These are phyloP conservation scores for Crotophaga sulcirostris DNA, from an alignment of 2,113 vertebrate species.

Conservation along the genomic window DNA sequence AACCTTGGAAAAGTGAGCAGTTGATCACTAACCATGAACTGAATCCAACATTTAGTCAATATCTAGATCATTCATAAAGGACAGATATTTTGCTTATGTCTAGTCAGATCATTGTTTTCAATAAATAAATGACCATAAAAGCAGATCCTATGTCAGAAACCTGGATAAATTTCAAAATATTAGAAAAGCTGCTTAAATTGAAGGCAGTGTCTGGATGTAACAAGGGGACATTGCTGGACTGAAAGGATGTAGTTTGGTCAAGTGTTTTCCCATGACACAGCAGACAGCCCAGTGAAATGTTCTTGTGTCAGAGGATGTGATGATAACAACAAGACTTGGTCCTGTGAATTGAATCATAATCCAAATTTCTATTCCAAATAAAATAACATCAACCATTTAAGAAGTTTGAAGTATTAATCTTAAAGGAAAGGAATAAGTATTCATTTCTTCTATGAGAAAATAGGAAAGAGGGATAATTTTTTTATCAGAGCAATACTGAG, in stretches of 20 bases:
- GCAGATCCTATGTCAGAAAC: neutral
- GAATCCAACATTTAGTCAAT: neutral
- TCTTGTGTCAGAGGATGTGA: neutral
- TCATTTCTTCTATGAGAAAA: neutral
- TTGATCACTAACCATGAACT: neutral
- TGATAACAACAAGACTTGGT: neutral
- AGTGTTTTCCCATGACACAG: neutral
- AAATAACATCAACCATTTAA: slow-evolving; percentile 1
- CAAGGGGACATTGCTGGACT: neutral
- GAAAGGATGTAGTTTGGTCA: neutral
- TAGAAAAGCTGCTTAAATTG: neutral
- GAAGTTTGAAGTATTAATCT: slow-evolving; percentile 16
- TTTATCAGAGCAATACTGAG: slow-evolving; percentile 12
- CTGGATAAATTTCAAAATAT: neutral
- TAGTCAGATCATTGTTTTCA: neutral
- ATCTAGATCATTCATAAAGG: neutral
- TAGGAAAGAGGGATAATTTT: neutral
- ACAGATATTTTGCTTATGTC: neutral
- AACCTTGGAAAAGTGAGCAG: neutral
- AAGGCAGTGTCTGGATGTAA: neutral
- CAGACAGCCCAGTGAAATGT: neutral
- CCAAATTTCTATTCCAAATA: slow-evolving; percentile 2
- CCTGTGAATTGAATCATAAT: neutral
- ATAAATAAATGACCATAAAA: neutral
- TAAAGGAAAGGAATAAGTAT: slow-evolving; percentile 12